Conservation (phyloP, 2,888 invertebrate species). For the Mantis religiosa region DNA sequence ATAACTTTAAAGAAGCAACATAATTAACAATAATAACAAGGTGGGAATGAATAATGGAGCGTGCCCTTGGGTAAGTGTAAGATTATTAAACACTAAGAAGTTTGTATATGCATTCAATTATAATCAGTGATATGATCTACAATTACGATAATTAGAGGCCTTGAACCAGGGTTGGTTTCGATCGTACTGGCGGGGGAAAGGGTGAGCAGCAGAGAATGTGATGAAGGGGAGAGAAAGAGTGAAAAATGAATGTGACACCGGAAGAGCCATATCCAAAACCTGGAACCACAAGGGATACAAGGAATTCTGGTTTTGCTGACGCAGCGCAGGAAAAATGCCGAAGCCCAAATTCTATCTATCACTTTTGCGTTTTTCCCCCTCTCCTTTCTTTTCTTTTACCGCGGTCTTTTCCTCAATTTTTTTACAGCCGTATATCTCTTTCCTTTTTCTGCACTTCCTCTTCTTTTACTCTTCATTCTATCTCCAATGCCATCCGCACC, state of each 20-base stretch:
- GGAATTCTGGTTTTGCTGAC: conserved; percentile 10
- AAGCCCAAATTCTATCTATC: conserved; percentile 10
- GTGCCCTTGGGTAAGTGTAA: neutral
- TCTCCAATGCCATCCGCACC: neutral
- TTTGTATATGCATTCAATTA: neutral
- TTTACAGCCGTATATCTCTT: neutral
- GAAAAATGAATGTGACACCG: conserved; percentile 20
- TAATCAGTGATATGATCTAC: neutral
- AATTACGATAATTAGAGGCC: neutral
- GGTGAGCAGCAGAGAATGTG: neutral
- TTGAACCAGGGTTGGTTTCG: neutral
- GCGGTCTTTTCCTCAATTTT: neutral
- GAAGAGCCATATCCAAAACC: conserved; percentile 1
- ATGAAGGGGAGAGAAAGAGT: neutral
- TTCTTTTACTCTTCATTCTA: neutral
- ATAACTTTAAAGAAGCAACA: neutral
- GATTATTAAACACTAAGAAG: neutral
- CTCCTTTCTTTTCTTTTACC: neutral
- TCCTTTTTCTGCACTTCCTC: neutral
- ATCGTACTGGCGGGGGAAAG: neutral
- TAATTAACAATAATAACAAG: neutral
- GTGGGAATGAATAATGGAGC: neutral
- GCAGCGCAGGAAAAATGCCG: neutral
- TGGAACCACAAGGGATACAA: neutral
- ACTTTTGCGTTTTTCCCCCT: neutral